Base-by-base conservation (phyloP, 2,797 vertebrate species). In the Salmo trutta region DNA sequence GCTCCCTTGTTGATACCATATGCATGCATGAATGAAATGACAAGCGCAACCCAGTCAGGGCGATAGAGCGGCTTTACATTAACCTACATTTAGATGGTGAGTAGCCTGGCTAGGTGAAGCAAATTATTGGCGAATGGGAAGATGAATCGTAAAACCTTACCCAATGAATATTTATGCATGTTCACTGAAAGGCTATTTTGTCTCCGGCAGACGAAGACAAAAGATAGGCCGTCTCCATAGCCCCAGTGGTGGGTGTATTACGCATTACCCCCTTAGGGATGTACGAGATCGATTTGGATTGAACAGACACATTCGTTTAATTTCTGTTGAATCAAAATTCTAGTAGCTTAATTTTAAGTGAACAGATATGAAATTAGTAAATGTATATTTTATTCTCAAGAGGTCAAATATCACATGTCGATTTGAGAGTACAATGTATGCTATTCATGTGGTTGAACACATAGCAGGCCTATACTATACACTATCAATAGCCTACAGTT, bases 151-250 rank as follows among this genome's bases (percentile, higher is more conserved):
- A 33, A 36, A 36, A 15, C 17, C 21, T 5, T 12, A 12, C 29
- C 5, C 72, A 36, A 62, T 36, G 17, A 21, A 36, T 36, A 59
- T n/a, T 12, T 33, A 12, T 19, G n/a, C 64, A 72, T 74, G 67
- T 82, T 56, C 53, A 66, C 10, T 54, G 14, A 71, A 17, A 66
- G 8, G 53, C 51, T 76, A 3, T 70, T 62, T 54, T 19, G 56
- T 83, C 82, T 82, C 84, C 64, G 53, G 41, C 77, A 88, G 77
- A 77, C 66, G 31, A 83, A 93, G 90, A 94, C 93, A 94, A 94
- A 93, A 93, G 92, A 91, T 91, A 82, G 73, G 82, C 80, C 70
- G 71, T 75, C 73, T 77, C 71, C 66, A 14, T 47, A 68, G 68
- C 24, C 53, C 19, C 21, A 47, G 8, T 27, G n/a, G 52, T 21